A percentile compares a stretch with the other conserved stretches of the same genome.
These are phyloP conservation scores for Rostratula benghalensis DNA, from an alignment of 2,113 vertebrate genomes.

Conservation along the genomic window DNA sequence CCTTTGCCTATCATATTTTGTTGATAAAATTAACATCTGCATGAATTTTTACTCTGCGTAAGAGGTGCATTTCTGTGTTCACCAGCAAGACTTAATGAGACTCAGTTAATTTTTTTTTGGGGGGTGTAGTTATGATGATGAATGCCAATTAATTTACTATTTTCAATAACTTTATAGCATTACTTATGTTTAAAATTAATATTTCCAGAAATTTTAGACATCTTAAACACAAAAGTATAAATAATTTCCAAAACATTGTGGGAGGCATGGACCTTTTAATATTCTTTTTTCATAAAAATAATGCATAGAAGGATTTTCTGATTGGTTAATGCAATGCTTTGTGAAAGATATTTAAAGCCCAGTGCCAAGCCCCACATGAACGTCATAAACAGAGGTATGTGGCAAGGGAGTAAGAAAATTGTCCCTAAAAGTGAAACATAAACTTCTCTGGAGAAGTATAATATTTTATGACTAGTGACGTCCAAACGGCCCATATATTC, in stretches of 20 bases:
- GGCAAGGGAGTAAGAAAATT: not conserved
- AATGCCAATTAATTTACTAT: not conserved
- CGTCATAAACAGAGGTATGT: not conserved
- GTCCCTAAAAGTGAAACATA: not conserved
- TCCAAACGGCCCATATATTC: not conserved
- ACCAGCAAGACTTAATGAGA: not conserved
- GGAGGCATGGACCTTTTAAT: not conserved
- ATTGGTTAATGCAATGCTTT: not conserved
- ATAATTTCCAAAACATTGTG: not conserved
- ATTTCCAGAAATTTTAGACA: not conserved
- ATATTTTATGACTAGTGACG: not conserved
- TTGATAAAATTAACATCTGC: not conserved
- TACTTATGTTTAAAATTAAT: not conserved
- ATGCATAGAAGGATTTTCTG: not conserved
- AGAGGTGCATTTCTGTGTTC: not conserved
- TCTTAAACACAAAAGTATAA: not conserved
- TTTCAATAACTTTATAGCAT: not conserved
- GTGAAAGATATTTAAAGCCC: not conserved
- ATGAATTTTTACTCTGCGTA: not conserved
- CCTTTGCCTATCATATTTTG: not conserved
- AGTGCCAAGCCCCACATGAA: not conserved
- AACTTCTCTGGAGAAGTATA: not conserved
- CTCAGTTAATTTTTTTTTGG: not conserved
- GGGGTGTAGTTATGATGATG: not conserved
- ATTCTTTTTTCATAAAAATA: not conserved